Conservation (phyloP, 2,113 vertebrate species). For the Holacanthus passer region DNA sequence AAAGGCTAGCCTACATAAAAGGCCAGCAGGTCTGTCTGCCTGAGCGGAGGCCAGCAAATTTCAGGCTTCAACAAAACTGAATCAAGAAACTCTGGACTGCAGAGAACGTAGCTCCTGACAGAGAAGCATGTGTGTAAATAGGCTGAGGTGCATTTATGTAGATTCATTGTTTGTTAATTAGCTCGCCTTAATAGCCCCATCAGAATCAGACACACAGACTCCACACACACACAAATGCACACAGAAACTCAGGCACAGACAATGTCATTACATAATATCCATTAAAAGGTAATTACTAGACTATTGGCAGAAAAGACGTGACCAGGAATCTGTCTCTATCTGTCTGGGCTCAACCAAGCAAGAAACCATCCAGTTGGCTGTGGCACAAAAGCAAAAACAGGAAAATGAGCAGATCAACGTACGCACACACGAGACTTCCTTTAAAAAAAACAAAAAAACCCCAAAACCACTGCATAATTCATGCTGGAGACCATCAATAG, state of each 20-base stretch:
- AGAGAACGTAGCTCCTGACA: constrained; percentile 12
- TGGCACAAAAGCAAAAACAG: constrained; percentile 26
- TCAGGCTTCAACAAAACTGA: constrained; percentile 50
- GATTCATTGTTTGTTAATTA: constrained; percentile 55
- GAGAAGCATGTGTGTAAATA: constrained; percentile 8
- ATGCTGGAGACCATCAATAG: not conserved
- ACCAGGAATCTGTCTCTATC: constrained; percentile 40
- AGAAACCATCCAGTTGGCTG: constrained; percentile 42
- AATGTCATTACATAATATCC: constrained; percentile 50
- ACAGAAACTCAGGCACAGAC: constrained; percentile 16
- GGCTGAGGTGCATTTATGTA: constrained; percentile 22
- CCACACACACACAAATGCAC: constrained; percentile 22
- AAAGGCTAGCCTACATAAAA: constrained; percentile 62
- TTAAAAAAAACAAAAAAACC: not conserved
- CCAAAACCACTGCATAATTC: not conserved
- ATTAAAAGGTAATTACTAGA: constrained; percentile 62
- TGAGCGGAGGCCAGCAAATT: constrained; percentile 21
- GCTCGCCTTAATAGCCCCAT: constrained; percentile 14
- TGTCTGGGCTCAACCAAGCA: constrained; percentile 21
- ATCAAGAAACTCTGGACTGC: constrained; percentile 34
- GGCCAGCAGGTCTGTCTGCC: constrained; percentile 55
- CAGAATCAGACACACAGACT: constrained; percentile 31
- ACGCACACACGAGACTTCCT: not conserved
- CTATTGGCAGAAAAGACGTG: constrained; percentile 44
- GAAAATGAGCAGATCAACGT: constrained; percentile 26